phyloP scores from a whole-genome alignment of 2,888 invertebrate genomes.

The Megamerina dolium region DNA sequence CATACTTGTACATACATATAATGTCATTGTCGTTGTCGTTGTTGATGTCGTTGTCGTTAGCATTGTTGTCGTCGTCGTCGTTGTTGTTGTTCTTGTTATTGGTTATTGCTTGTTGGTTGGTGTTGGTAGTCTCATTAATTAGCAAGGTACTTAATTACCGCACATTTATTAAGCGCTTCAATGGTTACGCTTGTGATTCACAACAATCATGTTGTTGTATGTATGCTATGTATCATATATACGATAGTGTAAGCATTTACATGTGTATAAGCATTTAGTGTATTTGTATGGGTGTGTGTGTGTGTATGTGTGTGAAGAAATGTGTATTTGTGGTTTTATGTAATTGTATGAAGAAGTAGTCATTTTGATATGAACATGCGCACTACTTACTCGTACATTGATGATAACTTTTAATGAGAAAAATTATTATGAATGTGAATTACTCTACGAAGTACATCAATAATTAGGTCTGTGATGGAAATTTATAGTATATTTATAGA shows the following conservation, averaged over 20 bases:
- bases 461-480: no score
- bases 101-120: constrained; percentile 11
- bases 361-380: background rate
- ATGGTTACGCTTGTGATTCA: constrained; percentile 12
- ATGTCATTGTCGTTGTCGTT: no score
- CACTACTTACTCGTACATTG: background rate
- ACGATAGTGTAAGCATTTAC: constrained; percentile 6
- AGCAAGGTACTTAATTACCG: constrained; percentile 50
- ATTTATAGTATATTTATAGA: no score
- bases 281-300: constrained; percentile 6
- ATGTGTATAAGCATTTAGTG: constrained; percentile 1
- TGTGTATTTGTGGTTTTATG: no score
- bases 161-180: constrained; percentile 42
- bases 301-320: constrained; percentile 20
- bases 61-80: no score
- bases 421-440: no score
- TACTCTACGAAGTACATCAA: no score
- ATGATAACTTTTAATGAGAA: background rate
- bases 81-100: constrained; percentile 11
- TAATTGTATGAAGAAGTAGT: no score
- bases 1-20: no score
- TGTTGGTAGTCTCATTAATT: constrained; percentile 43
- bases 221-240: no score
- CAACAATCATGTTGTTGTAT: background rate
- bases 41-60: no score